These are phyloP conservation scores for Amblyraja radiata DNA, from an alignment of 2,797 vertebrate genomes.

Conservation along the genomic window DNA sequence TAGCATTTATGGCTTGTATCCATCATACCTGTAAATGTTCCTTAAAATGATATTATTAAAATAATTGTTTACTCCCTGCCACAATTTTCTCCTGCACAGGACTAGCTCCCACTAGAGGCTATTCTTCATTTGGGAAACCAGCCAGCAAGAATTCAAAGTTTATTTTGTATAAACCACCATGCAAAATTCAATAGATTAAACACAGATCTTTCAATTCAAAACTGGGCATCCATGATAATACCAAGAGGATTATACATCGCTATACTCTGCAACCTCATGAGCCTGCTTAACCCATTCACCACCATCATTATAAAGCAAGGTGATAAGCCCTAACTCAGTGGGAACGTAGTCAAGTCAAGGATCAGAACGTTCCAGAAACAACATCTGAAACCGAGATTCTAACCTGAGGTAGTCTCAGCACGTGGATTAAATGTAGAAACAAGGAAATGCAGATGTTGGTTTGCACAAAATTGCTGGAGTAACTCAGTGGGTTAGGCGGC, in stretches of 20 bases:
- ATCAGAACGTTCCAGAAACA: not conserved
- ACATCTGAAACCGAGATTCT: not conserved
- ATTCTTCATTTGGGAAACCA: not conserved
- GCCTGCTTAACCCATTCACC: not conserved
- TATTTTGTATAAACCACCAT: not conserved
- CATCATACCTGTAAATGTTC: not conserved
- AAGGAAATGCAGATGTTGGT: too few species aligned
- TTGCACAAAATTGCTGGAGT: too few species aligned
- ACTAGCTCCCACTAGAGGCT: not conserved
- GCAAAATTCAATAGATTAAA: not conserved
- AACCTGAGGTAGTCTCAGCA: not conserved
- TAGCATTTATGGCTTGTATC: not conserved
- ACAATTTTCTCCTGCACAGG: not conserved
- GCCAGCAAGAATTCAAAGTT: not conserved
- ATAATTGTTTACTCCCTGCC: not conserved
- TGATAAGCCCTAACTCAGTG: not conserved
- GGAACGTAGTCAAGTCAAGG: not conserved
- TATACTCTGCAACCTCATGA: not conserved
- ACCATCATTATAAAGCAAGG: not conserved
- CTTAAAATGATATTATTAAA: not conserved
- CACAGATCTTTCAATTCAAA: not conserved
- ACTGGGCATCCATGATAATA: not conserved
- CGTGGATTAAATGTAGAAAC: not conserved
- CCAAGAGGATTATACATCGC: not conserved
- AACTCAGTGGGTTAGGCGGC: too few species aligned